Conservation (phyloP, 2,797 vertebrate genomes). For the Spinibarbus caldwelli region DNA sequence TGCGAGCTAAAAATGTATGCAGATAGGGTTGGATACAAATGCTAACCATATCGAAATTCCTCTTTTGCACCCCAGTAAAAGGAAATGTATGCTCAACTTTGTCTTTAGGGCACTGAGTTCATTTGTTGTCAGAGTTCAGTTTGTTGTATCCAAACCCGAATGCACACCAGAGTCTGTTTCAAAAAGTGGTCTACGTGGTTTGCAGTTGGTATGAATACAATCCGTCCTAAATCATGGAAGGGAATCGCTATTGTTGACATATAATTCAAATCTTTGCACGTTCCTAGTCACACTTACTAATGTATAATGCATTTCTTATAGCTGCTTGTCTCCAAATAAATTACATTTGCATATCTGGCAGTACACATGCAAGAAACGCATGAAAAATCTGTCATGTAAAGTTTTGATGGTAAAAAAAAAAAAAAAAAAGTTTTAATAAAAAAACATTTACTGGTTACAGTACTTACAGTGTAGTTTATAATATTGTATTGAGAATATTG, state of each 20-base stretch:
- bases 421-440: too few species aligned
- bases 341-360: not conserved
- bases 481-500: not conserved
- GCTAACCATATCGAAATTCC: not conserved
- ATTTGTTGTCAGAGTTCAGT: not conserved
- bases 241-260: not conserved
- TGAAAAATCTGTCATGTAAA: too few species aligned
- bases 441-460: not conserved
- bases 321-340: slow-evolving; percentile 2
- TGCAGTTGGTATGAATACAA: not conserved
- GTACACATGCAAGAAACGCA: not conserved
- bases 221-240: not conserved
- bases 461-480: not conserved
- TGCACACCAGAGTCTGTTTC: not conserved
- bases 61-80: not conserved
- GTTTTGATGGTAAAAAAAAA: too few species aligned
- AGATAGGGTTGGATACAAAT: not conserved
- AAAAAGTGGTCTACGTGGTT: not conserved
- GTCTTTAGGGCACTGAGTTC: not conserved
- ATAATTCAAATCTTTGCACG: not conserved
- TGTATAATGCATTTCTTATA: not conserved
- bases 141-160: not conserved
- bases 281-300: not conserved
- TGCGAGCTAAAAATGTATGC: not conserved
- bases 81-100: not conserved